Conservation (phyloP, 2,888 invertebrate species). For the Arctia plantaginis region DNA sequence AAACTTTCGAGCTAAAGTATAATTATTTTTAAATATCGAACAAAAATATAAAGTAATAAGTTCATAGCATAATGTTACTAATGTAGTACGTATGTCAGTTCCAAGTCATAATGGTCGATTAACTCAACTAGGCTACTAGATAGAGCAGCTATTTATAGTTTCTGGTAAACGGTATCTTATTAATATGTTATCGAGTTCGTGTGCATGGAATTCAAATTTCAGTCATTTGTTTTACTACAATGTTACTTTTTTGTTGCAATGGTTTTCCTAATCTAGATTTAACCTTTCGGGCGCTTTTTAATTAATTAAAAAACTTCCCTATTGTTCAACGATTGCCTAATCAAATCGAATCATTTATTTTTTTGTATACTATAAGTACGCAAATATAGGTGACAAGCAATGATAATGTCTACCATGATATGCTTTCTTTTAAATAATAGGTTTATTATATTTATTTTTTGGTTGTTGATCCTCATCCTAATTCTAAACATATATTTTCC, state of each 20-base stretch:
- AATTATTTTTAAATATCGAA: not conserved
- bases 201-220: not conserved
- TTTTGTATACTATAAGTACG: too few species aligned
- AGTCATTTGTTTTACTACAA: not conserved
- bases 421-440: too few species aligned
- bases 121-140: constrained; percentile 19
- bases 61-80: not conserved
- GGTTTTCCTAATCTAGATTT: not conserved
- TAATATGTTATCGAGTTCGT: constrained; percentile 2
- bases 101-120: constrained; percentile 13
- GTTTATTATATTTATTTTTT: too few species aligned
- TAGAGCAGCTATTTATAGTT: constrained; percentile 18
- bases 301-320: too few species aligned
- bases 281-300: too few species aligned
- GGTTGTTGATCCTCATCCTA: too few species aligned
- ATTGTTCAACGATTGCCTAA: too few species aligned
- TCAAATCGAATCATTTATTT: too few species aligned
- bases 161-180: constrained; percentile 12
- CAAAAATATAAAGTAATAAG: not conserved
- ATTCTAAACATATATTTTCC: too few species aligned
- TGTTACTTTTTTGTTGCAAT: constrained; percentile 9
- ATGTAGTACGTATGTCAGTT: constrained; percentile 5
- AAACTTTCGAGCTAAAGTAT: constrained; percentile 23
- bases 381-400: too few species aligned
- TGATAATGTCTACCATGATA: too few species aligned